Evolutionary conservation across 37 sponge, comb jelly and placozoan genomes (phyloP).

Genomic region (Eunapius fragilis): DNA sequence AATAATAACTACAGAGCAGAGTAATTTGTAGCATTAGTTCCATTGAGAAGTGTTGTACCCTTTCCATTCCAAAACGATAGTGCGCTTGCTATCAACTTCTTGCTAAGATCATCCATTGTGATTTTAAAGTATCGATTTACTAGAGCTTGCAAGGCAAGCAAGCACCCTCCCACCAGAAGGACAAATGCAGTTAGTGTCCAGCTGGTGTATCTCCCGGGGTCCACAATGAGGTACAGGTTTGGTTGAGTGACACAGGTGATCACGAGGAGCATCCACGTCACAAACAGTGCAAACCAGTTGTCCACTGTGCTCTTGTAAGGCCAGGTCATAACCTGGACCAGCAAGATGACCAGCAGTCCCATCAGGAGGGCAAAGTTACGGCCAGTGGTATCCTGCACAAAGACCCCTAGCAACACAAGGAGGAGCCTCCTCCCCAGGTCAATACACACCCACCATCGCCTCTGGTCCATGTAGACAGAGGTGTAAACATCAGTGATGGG

Average conservation of each 20-base stretch:
- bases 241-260: conserved; percentile 43
- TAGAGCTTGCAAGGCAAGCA: not conserved
- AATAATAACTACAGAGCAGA: not conserved
- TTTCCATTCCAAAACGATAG: not conserved
- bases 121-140: not conserved
- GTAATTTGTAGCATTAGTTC: not conserved
- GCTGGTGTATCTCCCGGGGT: conserved; percentile 10
- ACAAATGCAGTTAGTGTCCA: conserved; percentile 11
- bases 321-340: conserved; percentile 35
- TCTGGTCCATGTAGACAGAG: conserved; percentile 42
- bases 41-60: not conserved
- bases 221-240: conserved; percentile 1
- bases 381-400: conserved; percentile 24
- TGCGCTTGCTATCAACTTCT: not conserved
- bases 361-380: conserved; percentile 52
- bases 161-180: not conserved
- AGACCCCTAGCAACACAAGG: conserved; percentile 61
- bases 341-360: conserved; percentile 4
- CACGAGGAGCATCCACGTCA: conserved; percentile 30
- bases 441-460: conserved; percentile 57
- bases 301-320: conserved; percentile 56
- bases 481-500: conserved; percentile 71
- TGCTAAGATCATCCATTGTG: not conserved
- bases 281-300: conserved; percentile 47
- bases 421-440: conserved; percentile 40